These are phyloP conservation scores for Drosophila arawakana DNA, from an alignment of 1,140 invertebrate species.

Conservation along the genomic window DNA sequence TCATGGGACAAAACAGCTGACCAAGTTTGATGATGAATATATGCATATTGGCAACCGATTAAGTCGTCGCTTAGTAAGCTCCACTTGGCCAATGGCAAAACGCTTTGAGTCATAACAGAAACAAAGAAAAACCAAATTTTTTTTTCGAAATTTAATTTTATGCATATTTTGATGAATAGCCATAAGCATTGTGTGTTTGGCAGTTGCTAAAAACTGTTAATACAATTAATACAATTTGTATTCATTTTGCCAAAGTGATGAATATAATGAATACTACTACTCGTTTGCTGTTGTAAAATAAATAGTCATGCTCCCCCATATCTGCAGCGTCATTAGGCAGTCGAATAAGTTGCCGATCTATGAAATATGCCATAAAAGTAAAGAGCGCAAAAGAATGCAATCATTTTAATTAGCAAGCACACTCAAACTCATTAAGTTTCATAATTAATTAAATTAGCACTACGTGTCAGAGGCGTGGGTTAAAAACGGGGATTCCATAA, in stretches of 20 bases:
- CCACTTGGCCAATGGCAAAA: constrained; percentile 52
- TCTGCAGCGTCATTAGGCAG: constrained; percentile 22
- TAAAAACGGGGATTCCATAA: constrained; percentile 10
- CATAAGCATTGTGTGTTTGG: constrained; percentile 29
- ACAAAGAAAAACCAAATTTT: no score
- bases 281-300: neutral
- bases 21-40: constrained; percentile 78
- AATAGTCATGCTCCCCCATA: constrained; percentile 7
- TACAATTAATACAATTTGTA: constrained; percentile 7
- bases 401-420: constrained; percentile 59
- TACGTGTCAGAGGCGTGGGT: constrained; percentile 36
- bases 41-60: constrained; percentile 41
- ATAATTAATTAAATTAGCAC: constrained; percentile 46
- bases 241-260: neutral
- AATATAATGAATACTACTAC: no score
- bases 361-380: constrained; percentile 1
- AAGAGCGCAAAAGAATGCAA: constrained; percentile 14
- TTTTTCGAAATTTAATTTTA: constrained; percentile 13
- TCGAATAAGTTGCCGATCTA: constrained; percentile 15
- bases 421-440: constrained; percentile 42
- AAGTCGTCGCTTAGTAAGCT: constrained; percentile 37
- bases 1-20: constrained; percentile 51
- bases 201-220: constrained; percentile 23
- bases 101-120: constrained; percentile 39
- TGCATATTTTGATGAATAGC: constrained; percentile 46